Base-by-base conservation (phyloP, 2,797 vertebrate genomes). In the Cynodonichthys magdalenae region DNA sequence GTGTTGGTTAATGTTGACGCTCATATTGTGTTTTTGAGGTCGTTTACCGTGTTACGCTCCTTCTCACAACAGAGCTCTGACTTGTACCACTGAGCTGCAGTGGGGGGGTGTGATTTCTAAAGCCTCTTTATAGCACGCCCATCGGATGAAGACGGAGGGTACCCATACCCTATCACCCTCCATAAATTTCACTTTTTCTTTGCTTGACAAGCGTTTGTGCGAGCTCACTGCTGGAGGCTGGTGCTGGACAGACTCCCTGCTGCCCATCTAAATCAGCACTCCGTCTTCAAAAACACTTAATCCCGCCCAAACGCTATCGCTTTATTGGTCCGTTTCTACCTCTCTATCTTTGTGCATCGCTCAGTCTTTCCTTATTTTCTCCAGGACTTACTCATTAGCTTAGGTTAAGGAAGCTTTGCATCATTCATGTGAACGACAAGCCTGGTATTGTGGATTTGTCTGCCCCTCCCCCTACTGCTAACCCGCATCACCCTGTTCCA, bases 351-450 rank as follows among this genome's bases (percentile, higher is more conserved):
- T 53, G 7, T 15, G 28, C 15, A 17, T 51, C 73, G 52, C 66
- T 55, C 59, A 56, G 49, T 44, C 68, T 66, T 55, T 64, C 77
- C 70, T 62, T 72, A 53, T 57, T 73, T 77, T 81, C 77, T 76
- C 77, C 82, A 54, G 63, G 83, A 79, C 84, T 79, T 90, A 77
- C 88, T 92, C 89, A 92, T 92, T 92, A 92, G 87, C 81, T 90
- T 86, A 83, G 75, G 74, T 84, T 93, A 88, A 91, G 91, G 91
- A 93, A 92, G 91, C 91, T 91, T 92, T 94, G 93, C 90, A 93
- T 94, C 88, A 89, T 89, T 85, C 82, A 84, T 86, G 83, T 91
- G 88, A 93, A 90, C 90, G 85, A 87, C 84, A 84, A 76, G 84
- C 75, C 70, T 50, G 73, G 78, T 90, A 88, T 75, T 83, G 86